phyloP scores from a whole-genome alignment of 2,888 invertebrate species.

The Nebria brevicollis region DNA sequence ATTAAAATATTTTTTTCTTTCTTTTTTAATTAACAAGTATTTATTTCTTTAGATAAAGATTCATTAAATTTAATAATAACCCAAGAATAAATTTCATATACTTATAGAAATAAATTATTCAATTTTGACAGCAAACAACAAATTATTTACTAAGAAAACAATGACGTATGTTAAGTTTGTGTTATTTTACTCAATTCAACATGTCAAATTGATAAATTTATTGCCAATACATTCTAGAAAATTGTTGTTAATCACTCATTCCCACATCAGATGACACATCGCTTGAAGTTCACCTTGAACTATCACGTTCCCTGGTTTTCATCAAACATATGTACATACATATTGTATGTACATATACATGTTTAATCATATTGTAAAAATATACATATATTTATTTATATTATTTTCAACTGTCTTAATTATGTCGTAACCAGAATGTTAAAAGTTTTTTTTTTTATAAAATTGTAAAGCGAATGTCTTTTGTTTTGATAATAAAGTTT shows the following conservation, averaged over 20 bases:
- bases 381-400: no score
- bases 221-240: constrained; percentile 2
- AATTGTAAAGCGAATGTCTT: constrained; percentile 48
- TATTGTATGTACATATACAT: no score
- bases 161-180: constrained; percentile 6
- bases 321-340: background rate
- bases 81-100: background rate
- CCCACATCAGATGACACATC: constrained; percentile 45
- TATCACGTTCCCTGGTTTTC: constrained; percentile 55
- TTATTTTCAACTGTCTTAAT: no score
- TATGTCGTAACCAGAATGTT: background rate
- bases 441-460: background rate
- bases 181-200: background rate
- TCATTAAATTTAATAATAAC: background rate
- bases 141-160: constrained; percentile 8
- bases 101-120: background rate
- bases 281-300: constrained; percentile 60
- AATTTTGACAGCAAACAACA: constrained; percentile 11
- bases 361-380: no score
- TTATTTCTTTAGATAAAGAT: background rate
- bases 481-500: constrained; percentile 50
- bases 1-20: no score
- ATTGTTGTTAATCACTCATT: constrained; percentile 20
- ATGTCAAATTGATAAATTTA: constrained; percentile 6
- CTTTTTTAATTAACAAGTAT: no score